A percentile compares a stretch with the other conserved stretches of the same genome.
Evolutionary conservation across 2,797 vertebrate genomes (phyloP).

Genomic region (Remorina albescens): DNA sequence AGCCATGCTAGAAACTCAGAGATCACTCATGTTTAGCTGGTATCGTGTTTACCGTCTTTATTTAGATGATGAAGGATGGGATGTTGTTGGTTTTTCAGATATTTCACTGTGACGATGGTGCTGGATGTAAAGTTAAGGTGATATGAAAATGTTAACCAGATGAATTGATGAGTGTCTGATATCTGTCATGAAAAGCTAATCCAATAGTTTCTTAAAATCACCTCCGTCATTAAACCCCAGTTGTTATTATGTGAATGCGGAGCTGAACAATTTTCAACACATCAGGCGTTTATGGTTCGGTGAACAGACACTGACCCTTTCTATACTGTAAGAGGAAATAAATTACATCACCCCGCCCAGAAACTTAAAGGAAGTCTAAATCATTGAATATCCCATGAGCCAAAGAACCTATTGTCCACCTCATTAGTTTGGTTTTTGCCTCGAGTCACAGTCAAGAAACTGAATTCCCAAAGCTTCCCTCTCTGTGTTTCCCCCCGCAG

Average conservation of each 20-base stretch:
- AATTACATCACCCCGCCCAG: conserved; percentile 31
- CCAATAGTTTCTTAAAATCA: neutral
- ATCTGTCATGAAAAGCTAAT: neutral
- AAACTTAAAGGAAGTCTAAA: conserved; percentile 50
- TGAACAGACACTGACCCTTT: conserved; percentile 41
- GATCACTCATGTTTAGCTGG: no score
- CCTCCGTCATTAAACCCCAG: no score
- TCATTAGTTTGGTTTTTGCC: conserved; percentile 54
- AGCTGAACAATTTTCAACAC: conserved; percentile 16
- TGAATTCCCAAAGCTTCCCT: conserved; percentile 40
- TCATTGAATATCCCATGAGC: conserved; percentile 38
- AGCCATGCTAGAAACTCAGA: neutral
- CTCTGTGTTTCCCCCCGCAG: conserved; percentile 20
- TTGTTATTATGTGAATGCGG: conserved; percentile 6
- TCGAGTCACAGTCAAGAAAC: conserved; percentile 43
- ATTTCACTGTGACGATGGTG: neutral
- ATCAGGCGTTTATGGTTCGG: conserved; percentile 10
- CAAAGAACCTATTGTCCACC: conserved; percentile 45
- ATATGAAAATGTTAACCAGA: neutral
- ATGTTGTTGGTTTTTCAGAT: neutral
- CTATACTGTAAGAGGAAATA: conserved; percentile 36
- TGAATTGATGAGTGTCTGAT: neutral
- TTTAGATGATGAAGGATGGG: neutral
- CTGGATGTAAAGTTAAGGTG: neutral
- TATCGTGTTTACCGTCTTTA: neutral